A percentile compares a stretch with the other conserved stretches of the same genome.
Conservation (phyloP, 2,888 invertebrate genomes). For the Eucera pruinosa region DNA sequence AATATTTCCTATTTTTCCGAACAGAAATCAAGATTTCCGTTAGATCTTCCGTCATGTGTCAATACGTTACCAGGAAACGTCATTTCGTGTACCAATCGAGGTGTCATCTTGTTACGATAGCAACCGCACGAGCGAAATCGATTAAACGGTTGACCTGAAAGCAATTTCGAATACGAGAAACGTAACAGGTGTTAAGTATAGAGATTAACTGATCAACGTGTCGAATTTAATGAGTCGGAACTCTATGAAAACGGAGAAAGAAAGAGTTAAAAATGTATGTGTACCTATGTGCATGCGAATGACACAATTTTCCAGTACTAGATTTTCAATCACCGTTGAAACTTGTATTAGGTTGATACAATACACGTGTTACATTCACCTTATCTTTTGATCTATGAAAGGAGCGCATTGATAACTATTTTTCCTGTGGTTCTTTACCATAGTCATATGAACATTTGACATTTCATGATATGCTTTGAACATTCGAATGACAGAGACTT, state of each 20-base stretch:
- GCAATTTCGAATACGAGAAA: conserved; percentile 27
- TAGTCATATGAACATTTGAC: no score
- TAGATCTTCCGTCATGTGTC: not conserved
- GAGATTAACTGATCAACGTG: conserved; percentile 23
- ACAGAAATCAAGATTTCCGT: not conserved
- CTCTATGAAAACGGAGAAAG: conserved; percentile 13
- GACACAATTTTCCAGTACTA: conserved; percentile 1
- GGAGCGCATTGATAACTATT: not conserved
- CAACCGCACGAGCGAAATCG: conserved; percentile 7
- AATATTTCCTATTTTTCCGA: not conserved
- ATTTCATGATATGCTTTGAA: no score
- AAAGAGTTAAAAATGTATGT: not conserved
- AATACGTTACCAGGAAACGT: not conserved
- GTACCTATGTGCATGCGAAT: not conserved
- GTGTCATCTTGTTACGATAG: conserved; percentile 8
- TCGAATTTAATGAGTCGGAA: conserved; percentile 33
- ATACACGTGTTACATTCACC: not conserved
- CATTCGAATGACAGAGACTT: no score
- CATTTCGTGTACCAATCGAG: conserved; percentile 1
- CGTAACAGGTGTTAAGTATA: conserved; percentile 34
- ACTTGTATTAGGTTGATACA: no score
- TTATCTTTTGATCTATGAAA: not conserved
- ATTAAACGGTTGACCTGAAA: conserved; percentile 28
- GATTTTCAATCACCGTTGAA: not conserved
- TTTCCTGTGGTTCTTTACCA: no score